phyloP scores from a whole-genome alignment of 2,113 vertebrate genomes.

The Origma solitaria region DNA sequence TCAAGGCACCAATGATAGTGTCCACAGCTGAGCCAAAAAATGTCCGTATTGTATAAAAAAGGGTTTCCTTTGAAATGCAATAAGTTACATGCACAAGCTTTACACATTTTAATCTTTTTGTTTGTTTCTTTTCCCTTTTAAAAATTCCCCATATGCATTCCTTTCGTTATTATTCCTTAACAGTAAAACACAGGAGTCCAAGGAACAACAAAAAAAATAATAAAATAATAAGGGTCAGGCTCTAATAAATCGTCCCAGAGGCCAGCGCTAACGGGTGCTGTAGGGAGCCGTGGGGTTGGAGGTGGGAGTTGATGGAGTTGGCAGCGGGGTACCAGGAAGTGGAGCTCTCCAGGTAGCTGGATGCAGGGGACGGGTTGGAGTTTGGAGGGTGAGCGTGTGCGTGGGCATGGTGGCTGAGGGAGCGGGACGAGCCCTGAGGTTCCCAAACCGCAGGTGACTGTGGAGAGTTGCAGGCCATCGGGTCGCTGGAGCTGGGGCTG shows the following conservation, averaged over 20 bases:
- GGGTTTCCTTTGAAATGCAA: conserved; percentile 93
- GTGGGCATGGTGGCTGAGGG: conserved; percentile 83
- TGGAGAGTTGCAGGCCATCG: conserved; percentile 98
- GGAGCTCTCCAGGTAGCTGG: conserved; percentile 92
- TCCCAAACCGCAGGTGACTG: conserved; percentile 99
- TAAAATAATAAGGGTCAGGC: background rate
- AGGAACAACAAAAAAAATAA: conserved; percentile 28
- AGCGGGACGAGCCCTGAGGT: conserved; percentile 86
- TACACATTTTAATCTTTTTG: conserved; percentile 90
- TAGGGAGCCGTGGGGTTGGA: conserved; percentile 89
- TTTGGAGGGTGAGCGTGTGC: conserved; percentile 77
- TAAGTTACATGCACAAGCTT: conserved; percentile 99
- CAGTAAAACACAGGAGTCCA: conserved; percentile 85
- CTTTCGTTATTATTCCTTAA: conserved; percentile 88
- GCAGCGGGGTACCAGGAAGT: conserved; percentile 87
- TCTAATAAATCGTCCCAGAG: conserved; percentile 98
- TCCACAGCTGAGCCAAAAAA: conserved; percentile 82
- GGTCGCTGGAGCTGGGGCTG: conserved; percentile 98
- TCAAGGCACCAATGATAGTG: conserved; percentile 89
- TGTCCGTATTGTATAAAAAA: conserved; percentile 80
- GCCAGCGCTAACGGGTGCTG: conserved; percentile 94
- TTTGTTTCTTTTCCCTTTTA: conserved; percentile 62
- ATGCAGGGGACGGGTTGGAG: conserved; percentile 84
- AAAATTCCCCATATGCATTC: conserved; percentile 84
- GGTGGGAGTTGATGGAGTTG: conserved; percentile 84